A percentile compares a stretch with the other conserved stretches of the same genome.
Evolutionary conservation across 2,797 vertebrate species (phyloP).

Genomic region (Crocidura indochinensis): DNA sequence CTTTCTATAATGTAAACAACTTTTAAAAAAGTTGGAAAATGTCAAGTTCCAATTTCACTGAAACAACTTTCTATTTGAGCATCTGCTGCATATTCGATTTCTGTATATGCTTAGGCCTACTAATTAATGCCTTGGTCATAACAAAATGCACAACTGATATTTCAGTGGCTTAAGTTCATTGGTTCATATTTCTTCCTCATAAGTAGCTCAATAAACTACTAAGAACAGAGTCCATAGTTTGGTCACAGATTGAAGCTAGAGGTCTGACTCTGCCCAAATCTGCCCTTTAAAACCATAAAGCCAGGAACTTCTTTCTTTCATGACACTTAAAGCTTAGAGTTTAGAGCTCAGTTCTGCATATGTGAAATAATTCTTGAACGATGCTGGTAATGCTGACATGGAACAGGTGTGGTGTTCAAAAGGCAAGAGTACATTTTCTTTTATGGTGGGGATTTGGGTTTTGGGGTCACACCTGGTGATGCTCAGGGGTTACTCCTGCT

Average conservation of each 20-base stretch:
- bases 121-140: background rate
- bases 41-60: background rate
- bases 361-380: background rate
- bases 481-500: too few relatives aligned
- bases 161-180: background rate
- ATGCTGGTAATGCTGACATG: background rate
- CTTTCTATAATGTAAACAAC: background rate
- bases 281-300: slow-evolving; percentile 64
- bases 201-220: background rate
- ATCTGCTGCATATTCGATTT: background rate
- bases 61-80: background rate
- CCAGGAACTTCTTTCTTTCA: background rate
- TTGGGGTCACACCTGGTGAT: too few relatives aligned
- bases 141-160: slow-evolving; percentile 8
- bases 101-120: background rate
- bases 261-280: slow-evolving; percentile 8
- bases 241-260: slow-evolving; percentile 1
- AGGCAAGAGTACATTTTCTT: background rate
- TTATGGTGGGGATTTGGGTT: too few relatives aligned
- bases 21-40: background rate
- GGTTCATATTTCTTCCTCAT: background rate
- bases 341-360: slow-evolving; percentile 38
- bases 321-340: slow-evolving; percentile 35
- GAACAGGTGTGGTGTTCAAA: background rate
- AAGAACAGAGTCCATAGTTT: slow-evolving; percentile 20